Conservation (phyloP, 2,888 invertebrate species). For the Thecophora atra region DNA sequence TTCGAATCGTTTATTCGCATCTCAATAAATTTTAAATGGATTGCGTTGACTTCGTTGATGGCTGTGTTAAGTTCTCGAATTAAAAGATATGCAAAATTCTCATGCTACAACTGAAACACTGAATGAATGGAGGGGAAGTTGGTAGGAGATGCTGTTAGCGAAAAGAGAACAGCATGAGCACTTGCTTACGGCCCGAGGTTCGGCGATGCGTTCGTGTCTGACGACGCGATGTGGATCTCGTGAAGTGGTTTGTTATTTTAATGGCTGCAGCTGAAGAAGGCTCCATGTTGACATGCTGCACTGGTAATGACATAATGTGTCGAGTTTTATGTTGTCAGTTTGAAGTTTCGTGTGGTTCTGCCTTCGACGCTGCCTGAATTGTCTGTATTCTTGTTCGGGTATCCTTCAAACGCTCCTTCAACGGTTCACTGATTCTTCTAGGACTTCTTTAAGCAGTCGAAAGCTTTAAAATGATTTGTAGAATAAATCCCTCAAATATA, state of each 20-base stretch:
- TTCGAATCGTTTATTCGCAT: neutral
- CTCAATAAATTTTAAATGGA: conserved; percentile 21
- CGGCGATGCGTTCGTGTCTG: neutral
- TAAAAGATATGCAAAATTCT: no score
- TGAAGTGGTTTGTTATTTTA: conserved; percentile 12
- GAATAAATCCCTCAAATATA: no score
- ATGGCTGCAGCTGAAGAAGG: neutral
- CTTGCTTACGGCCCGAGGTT: no score
- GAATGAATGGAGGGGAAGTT: neutral
- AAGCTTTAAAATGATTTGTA: no score
- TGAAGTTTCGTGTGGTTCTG: neutral
- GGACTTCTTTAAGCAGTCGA: neutral
- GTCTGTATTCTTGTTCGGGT: neutral
- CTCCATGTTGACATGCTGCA: neutral
- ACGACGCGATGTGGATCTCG: neutral
- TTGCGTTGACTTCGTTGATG: neutral
- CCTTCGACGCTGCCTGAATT: neutral
- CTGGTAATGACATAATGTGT: no score
- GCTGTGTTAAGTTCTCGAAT: neutral
- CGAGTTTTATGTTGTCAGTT: no score
- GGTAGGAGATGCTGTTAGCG: neutral
- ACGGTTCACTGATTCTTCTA: neutral
- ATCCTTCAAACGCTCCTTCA: neutral
- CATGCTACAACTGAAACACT: no score
- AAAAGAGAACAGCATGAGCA: neutral